Evolutionary conservation across 2,888 invertebrate species (phyloP), one percentile per base, ranked within the genome.

Genomic region (Nomada lathburiana): DNA sequence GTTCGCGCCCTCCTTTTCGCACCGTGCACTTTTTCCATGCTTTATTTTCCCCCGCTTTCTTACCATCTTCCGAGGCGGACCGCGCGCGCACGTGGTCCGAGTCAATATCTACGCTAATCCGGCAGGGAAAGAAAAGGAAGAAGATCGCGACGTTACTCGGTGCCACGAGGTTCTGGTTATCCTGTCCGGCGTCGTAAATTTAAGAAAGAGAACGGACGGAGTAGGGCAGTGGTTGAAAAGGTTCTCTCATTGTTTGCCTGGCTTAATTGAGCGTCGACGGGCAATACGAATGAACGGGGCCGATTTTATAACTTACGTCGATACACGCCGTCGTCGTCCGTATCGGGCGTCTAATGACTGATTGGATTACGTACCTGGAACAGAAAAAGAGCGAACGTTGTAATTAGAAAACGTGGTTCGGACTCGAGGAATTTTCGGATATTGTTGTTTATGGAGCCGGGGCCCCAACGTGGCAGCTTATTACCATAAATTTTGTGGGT

Each of bases 281-380:
- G 76, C 44, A 82, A 77, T 80, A 69, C 76, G 65, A 80, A 81
- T 79, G 71, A 78, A 80, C 76, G 77, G 74, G 76, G 20, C 26
- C 63, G 55, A 57, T 76, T 73, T 84, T 65, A 59, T 63, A 67
- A 83, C 76, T 84, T 86, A 83, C 88, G 82, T 57, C 26, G 70
- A 36, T 47, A 36, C 23, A 9, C 26, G n/a, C 10, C 29, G 57
- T 50, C 67, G 36, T 52, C 47, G 69, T 13, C 29, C 52, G 16
- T 47, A 20, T n/a, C n/a, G 18, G 23, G 44, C 23, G 18, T 44
- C 29, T 73, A 83, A 69, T 52, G 80, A 85, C 78, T 76, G 85
- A 78, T 82, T 74, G 72, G 64, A 63, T 78, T 91, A 92, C 92
- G 90, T 92, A 92, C 92, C 92, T 92, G 92, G 29, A 92, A 92